phyloP scores from a whole-genome alignment of 2,797 vertebrate genomes.

The Phalanger gymnotis region DNA sequence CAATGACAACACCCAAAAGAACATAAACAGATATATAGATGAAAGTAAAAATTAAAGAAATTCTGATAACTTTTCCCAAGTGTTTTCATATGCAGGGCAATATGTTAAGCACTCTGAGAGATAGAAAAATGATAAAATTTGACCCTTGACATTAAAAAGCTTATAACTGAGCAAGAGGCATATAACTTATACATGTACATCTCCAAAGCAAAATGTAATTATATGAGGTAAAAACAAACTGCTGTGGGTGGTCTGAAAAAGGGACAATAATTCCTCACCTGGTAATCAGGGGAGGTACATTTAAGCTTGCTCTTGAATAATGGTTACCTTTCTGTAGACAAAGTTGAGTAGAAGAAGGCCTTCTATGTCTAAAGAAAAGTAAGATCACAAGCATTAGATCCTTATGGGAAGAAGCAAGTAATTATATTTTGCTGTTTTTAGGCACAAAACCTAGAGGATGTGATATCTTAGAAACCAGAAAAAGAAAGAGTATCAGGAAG shows the following conservation, averaged over 20 bases:
- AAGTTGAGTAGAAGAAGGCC: neutral
- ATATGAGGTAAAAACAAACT: neutral
- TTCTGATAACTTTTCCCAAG: neutral
- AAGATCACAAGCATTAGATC: neutral
- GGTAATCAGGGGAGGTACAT: neutral
- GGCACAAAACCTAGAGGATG: neutral
- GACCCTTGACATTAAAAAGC: neutral
- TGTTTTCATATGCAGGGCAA: neutral
- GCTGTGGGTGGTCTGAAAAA: neutral
- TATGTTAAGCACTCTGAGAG: neutral
- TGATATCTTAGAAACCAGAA: neutral
- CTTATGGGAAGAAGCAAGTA: neutral
- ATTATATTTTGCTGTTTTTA: neutral
- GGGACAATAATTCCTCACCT: neutral
- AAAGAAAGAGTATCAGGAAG: neutral
- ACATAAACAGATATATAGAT: neutral
- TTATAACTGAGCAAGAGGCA: neutral
- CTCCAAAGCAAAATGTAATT: neutral
- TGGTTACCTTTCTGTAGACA: neutral
- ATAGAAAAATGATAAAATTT: neutral
- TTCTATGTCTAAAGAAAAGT: neutral
- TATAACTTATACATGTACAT: neutral
- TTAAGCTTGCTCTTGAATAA: neutral
- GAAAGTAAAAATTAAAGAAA: neutral
- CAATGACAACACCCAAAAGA: neutral